phyloP scores from a whole-genome alignment of 1,140 invertebrate genomes.

The Zelostemma sp. region DNA sequence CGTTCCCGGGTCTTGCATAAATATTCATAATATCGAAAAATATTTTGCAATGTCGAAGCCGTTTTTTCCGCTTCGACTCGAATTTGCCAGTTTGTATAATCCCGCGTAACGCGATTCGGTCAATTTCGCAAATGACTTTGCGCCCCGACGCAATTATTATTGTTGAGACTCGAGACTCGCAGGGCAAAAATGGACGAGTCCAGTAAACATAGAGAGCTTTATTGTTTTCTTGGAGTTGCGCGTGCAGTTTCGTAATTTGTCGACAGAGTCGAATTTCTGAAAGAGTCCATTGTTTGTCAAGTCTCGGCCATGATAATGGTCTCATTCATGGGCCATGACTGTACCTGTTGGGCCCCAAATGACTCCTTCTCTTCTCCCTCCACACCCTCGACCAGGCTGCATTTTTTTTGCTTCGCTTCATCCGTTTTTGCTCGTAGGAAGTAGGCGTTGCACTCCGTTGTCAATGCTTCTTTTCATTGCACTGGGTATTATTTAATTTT shows the following conservation, averaged over 20 bases:
- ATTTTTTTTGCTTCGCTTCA: conserved; percentile 33
- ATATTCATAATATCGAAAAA: conserved; percentile 35
- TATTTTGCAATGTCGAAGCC: too few relatives aligned
- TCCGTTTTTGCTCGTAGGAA: conserved; percentile 20
- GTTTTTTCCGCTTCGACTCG: too few relatives aligned
- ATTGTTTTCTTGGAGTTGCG: conserved; percentile 47
- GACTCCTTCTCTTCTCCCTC: conserved; percentile 19
- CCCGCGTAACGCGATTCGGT: background rate
- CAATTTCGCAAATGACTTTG: background rate
- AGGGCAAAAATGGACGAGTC: conserved; percentile 18
- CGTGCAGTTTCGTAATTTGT: conserved; percentile 51
- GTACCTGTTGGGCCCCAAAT: conserved; percentile 27
- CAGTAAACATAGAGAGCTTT: conserved; percentile 16
- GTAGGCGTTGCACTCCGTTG: conserved; percentile 41
- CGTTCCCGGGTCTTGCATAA: conserved; percentile 33
- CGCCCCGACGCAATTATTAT: background rate
- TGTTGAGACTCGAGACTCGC: conserved; percentile 12
- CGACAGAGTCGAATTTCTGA: conserved; percentile 55
- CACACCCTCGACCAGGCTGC: conserved; percentile 16
- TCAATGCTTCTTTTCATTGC: conserved; percentile 49
- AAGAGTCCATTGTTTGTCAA: conserved; percentile 51
- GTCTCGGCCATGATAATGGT: conserved; percentile 51
- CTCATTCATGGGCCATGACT: conserved; percentile 52
- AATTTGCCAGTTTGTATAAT: too few relatives aligned
- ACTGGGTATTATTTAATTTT: conserved; percentile 43